Evolutionary conservation across 2,888 invertebrate genomes (phyloP).

Genomic region (Trissoscelio sp.): DNA sequence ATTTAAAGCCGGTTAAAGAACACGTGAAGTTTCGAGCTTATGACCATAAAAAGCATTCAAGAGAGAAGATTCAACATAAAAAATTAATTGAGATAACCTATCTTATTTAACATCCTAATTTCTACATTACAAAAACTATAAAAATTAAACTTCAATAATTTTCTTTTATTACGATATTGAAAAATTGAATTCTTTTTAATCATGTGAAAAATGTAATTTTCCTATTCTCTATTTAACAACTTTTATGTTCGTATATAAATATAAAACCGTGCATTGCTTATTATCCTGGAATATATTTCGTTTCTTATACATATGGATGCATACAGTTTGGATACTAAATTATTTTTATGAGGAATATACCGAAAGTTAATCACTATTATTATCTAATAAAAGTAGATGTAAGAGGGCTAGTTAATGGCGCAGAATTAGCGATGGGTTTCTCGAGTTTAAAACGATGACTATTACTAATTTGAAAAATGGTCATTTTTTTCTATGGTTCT

Average conservation of each 20-base stretch:
- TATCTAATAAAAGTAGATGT: slow-evolving; percentile 64
- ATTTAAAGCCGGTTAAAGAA: slow-evolving; percentile 8
- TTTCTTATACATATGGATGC: slow-evolving; percentile 54
- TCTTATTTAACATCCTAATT: not conserved
- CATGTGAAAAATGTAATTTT: slow-evolving; percentile 16
- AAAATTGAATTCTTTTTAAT: slow-evolving; percentile 12
- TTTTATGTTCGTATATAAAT: slow-evolving; percentile 38
- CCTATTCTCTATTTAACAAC: not conserved
- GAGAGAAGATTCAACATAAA: not conserved
- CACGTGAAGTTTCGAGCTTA: slow-evolving; percentile 7
- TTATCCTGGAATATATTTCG: slow-evolving; percentile 37
- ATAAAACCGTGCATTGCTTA: slow-evolving; percentile 70
- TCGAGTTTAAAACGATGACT: slow-evolving; percentile 25
- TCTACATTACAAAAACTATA: no score
- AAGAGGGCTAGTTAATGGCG: slow-evolving; percentile 54
- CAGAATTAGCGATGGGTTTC: slow-evolving; percentile 50
- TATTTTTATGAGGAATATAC: slow-evolving; percentile 57
- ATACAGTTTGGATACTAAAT: slow-evolving; percentile 29
- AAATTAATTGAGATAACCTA: not conserved
- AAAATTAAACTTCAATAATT: no score
- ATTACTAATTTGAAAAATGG: slow-evolving; percentile 39
- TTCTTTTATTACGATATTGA: not conserved
- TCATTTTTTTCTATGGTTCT: not conserved
- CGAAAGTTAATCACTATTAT: slow-evolving; percentile 61
- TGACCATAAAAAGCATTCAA: slow-evolving; percentile 10